phyloP scores from a whole-genome alignment of 1,140 invertebrate genomes.

The Polypedilum vanderplanki region DNA sequence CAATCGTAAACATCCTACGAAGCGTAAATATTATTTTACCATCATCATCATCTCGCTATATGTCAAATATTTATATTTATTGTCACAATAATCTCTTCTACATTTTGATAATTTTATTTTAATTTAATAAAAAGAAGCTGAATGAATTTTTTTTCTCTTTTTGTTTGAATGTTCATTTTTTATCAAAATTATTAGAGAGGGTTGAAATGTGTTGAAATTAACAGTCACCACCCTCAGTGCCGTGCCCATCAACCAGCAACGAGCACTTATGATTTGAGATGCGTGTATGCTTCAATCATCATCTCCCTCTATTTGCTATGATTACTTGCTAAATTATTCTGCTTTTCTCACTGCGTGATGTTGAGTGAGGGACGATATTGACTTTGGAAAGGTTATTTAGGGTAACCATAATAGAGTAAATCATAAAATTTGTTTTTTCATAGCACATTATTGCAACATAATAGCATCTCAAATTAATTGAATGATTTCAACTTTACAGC shows the following conservation, averaged over 20 bases:
- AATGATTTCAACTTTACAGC: not conserved
- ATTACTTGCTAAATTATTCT: conserved; percentile 24
- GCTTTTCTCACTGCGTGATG: not conserved
- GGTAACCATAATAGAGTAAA: not conserved
- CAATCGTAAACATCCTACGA: not conserved
- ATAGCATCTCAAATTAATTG: conserved; percentile 4
- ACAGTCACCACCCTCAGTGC: not conserved
- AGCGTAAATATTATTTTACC: not conserved
- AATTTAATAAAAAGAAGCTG: too few relatives aligned
- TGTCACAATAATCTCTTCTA: not conserved
- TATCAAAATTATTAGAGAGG: too few relatives aligned
- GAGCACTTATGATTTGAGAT: not conserved
- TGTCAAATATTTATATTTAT: conserved; percentile 13
- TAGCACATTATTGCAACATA: not conserved
- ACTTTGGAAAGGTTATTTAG: too few relatives aligned
- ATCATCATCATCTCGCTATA: conserved; percentile 10
- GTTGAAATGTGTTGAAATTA: too few relatives aligned
- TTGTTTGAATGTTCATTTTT: too few relatives aligned
- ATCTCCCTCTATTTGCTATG: conserved; percentile 20
- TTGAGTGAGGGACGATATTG: too few relatives aligned
- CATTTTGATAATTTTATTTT: too few relatives aligned
- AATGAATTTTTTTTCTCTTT: too few relatives aligned
- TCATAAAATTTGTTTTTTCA: conserved; percentile 16
- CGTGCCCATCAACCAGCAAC: not conserved
- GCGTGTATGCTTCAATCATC: too few relatives aligned